A percentile compares a stretch with the other conserved stretches of the same genome.
phyloP scores from a whole-genome alignment of 1,140 invertebrate species.

The Vanessa tameamea region DNA sequence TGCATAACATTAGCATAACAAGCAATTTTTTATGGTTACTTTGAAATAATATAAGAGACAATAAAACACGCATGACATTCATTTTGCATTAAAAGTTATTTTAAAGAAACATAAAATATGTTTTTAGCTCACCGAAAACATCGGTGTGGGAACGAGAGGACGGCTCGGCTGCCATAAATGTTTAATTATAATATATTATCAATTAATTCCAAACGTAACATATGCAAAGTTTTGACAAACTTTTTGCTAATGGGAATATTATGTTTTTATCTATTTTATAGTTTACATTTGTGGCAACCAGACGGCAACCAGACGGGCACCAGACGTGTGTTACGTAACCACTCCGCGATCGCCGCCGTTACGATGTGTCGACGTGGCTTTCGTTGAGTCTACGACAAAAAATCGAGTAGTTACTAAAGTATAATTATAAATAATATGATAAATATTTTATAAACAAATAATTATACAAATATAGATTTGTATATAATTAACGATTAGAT shows the following conservation, averaged over 20 bases:
- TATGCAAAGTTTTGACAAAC: conserved; percentile 8
- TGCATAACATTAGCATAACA: too few relatives aligned
- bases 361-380: too few relatives aligned
- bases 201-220: conserved; percentile 19
- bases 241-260: conserved; percentile 24
- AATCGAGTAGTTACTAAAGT: background rate
- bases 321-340: conserved; percentile 35
- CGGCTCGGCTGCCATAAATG: conserved; percentile 17
- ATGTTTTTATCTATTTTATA: conserved; percentile 22
- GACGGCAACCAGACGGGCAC: conserved; percentile 38
- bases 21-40: background rate
- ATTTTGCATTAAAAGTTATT: background rate
- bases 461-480: too few relatives aligned
- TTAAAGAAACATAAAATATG: background rate
- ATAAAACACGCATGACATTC: conserved; percentile 1
- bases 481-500: too few relatives aligned
- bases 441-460: too few relatives aligned
- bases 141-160: conserved; percentile 24
- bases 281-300: conserved; percentile 28
- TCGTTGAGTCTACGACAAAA: background rate
- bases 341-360: background rate
- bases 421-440: too few relatives aligned
- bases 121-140: background rate
- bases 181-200: conserved; percentile 16
- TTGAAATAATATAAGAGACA: background rate